Percentiles rank a stretch among this genome's conserved stretches.
Conservation (phyloP, 2,113 vertebrate genomes). For the Daubentonia madagascariensis region DNA sequence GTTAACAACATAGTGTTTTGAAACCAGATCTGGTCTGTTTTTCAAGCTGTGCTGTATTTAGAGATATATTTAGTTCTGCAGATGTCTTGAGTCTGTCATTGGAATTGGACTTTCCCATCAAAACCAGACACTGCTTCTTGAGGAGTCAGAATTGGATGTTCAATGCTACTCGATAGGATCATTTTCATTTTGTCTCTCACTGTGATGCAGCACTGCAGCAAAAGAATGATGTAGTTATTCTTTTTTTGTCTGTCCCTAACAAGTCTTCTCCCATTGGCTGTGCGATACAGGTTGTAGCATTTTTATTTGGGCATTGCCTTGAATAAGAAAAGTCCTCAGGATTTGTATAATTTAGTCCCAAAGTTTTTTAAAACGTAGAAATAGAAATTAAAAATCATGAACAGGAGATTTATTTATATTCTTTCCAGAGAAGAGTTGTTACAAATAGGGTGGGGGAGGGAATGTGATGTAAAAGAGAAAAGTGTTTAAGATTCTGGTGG, state of each 20-base stretch:
- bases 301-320: constrained; percentile 8
- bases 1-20: constrained; percentile 68
- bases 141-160: constrained; percentile 30
- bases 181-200: constrained; percentile 19
- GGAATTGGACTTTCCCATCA: constrained; percentile 71
- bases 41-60: constrained; percentile 71
- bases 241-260: not conserved
- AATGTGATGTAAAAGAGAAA: not conserved
- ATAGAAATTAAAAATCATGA: constrained; percentile 28
- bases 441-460: not conserved
- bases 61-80: constrained; percentile 71
- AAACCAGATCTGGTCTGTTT: constrained; percentile 73
- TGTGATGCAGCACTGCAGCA: not conserved
- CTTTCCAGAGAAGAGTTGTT: not conserved
- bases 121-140: constrained; percentile 53
- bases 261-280: not conserved
- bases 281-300: not conserved
- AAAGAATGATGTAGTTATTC: not conserved
- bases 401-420: constrained; percentile 43
- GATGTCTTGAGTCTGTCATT: constrained; percentile 71
- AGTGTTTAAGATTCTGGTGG: constrained; percentile 1
- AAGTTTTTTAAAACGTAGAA: constrained; percentile 14
- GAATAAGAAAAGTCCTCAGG: constrained; percentile 9
- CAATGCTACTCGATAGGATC: not conserved
- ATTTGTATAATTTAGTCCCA: not conserved